Base-by-base conservation (phyloP, 2,888 invertebrate genomes). In the Cryptocheilus praepositus region DNA sequence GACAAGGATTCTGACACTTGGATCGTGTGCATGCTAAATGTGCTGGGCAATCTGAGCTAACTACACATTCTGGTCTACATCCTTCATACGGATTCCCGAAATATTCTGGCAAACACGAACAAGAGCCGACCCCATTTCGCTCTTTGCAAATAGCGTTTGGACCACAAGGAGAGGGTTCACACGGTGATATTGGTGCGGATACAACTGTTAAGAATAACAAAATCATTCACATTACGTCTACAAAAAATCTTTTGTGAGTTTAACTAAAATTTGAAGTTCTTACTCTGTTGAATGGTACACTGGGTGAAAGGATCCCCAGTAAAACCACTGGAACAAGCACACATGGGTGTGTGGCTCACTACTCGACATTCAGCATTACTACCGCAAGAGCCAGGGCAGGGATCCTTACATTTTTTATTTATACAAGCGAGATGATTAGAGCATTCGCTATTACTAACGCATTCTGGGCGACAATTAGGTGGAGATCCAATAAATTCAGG, bases 1-100 rank as follows among this genome's bases (percentile, higher is more conserved):
- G 93, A 84, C 96, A 96, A 64, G 96, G 96, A 87, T 94, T 94
- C 82, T 90, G 90, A 88, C 96, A 96, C 86, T 92, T 93, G 87
- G 95, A 94, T 82, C 94, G 93, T 77, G 93, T 90, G 81, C 94
- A 94, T 5, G 93, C 92, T 71, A 85, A 85, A 76, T 89, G 89
- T 3, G 89, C 82, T 5, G 88, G 80, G 77, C 91, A 91, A 79
- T 91, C 91, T 1, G 90, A 86, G 80, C 90, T 91, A 8, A 89
- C 76, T 13, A 89, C 80, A 77, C 91, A 91, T 80, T 91, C 91
- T 5, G 90, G 90, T 72, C 90, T 82, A 76, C 90, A 90, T 58
- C 87, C 86, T 67, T 86, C 84, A 69, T 89, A 88, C 73, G 91
- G 91, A 73, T 89, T 90, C 43, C 91, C 91, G 22, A 89, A 86